phyloP scores from a whole-genome alignment of 2,797 vertebrate species.

The Ficedula albicollis region DNA sequence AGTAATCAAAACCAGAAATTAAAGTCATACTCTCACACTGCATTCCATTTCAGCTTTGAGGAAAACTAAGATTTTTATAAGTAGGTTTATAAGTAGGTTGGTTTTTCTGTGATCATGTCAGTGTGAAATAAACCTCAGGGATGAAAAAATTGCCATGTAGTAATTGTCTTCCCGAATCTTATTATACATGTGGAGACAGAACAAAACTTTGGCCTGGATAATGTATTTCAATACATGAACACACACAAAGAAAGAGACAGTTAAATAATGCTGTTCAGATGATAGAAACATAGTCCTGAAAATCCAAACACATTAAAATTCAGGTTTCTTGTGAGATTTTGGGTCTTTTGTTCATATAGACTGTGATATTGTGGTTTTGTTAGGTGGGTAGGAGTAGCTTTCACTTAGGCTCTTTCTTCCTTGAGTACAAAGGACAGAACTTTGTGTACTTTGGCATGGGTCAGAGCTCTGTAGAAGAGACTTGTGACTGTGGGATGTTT shows the following conservation, averaged over 20 bases:
- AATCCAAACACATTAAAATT: neutral
- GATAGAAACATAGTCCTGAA: neutral
- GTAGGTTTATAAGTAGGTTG: neutral
- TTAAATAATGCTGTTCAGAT: neutral
- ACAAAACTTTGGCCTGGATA: neutral
- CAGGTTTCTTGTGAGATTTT: neutral
- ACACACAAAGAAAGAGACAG: neutral
- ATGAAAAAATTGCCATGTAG: neutral
- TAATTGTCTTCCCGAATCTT: neutral
- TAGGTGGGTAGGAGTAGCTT: neutral
- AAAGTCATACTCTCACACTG: neutral
- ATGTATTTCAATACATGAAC: neutral
- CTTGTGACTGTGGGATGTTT: neutral
- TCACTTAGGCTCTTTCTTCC: neutral
- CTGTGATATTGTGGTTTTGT: neutral
- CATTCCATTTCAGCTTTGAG: neutral
- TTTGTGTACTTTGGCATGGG: neutral
- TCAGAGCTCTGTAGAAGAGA: neutral
- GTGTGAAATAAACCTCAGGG: neutral
- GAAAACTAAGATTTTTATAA: neutral
- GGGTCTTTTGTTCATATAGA: neutral
- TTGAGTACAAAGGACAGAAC: neutral
- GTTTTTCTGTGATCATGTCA: neutral
- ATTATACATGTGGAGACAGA: neutral
- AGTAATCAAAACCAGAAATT: neutral